These are phyloP conservation scores for Gasterosteus aculeatus DNA, from an alignment of 2,113 vertebrate genomes.

Conservation along the genomic window DNA sequence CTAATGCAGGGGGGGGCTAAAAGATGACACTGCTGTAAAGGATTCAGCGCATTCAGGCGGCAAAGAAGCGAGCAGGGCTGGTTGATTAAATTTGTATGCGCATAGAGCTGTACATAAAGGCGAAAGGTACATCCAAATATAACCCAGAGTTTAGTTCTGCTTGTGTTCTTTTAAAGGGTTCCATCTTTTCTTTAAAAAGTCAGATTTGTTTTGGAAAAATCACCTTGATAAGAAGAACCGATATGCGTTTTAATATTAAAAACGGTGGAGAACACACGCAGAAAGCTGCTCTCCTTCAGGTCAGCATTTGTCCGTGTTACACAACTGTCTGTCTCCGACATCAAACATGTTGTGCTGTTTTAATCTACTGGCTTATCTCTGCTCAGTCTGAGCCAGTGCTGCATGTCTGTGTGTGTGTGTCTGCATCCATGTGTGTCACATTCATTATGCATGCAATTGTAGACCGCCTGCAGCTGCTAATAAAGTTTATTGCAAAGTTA, in stretches of 20 bases:
- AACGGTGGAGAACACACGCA: constrained; percentile 11
- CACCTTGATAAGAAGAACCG: neutral
- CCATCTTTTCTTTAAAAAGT: neutral
- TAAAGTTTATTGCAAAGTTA: constrained; percentile 29
- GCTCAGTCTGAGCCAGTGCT: constrained; percentile 27
- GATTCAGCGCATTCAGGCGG: constrained; percentile 49
- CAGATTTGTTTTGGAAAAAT: neutral
- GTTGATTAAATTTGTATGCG: constrained; percentile 67
- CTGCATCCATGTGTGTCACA: constrained; percentile 1
- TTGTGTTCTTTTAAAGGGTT: constrained; percentile 1
- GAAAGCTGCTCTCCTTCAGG: constrained; percentile 26
- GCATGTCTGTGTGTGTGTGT: constrained; percentile 12
- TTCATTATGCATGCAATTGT: constrained; percentile 47
- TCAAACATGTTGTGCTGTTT: constrained; percentile 55
- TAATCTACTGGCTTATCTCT: constrained; percentile 63
- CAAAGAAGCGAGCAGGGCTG: constrained; percentile 36
- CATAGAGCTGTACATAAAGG: constrained; percentile 54
- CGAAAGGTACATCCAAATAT: constrained; percentile 56
- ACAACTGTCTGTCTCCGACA: constrained; percentile 60
- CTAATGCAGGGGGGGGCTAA: constrained; percentile 10
- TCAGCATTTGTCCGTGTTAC: constrained; percentile 63
- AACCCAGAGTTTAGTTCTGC: constrained; percentile 30
- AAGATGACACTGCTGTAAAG: constrained; percentile 40
- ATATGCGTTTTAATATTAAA: constrained; percentile 1
- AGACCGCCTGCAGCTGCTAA: constrained; percentile 42